Conservation (phyloP, 2,888 invertebrate genomes). For the Agonopterix alstromeriana region DNA sequence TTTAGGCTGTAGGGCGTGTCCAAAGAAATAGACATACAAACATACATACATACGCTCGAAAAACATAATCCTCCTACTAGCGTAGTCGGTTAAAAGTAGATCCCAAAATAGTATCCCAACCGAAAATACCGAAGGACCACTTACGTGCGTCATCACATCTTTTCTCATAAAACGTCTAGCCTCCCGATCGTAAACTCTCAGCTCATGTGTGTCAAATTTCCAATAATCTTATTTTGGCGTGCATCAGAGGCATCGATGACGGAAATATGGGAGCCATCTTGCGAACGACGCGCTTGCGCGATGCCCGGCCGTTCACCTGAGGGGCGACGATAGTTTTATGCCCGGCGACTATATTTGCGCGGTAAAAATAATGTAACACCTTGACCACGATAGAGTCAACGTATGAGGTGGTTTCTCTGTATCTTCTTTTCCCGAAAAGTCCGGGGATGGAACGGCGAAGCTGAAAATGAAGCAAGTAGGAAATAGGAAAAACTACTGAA, state of each 20-base stretch:
- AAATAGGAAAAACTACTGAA: no score
- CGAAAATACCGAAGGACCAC: constrained; percentile 53
- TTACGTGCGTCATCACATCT: constrained; percentile 63
- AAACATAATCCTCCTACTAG: no score
- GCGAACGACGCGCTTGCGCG: constrained; percentile 43
- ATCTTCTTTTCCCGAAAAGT: no score
- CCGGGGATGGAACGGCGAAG: no score
- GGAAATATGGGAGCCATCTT: constrained; percentile 69
- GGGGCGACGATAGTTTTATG: constrained; percentile 65
- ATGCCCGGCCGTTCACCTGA: constrained; percentile 69
- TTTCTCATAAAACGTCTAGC: constrained; percentile 45
- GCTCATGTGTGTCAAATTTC: constrained; percentile 69
- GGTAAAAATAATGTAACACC: constrained; percentile 62
- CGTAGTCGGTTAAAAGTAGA: not conserved
- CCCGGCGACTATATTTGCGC: constrained; percentile 47
- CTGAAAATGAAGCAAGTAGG: no score
- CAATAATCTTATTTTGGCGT: constrained; percentile 75
- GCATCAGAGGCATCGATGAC: constrained; percentile 68
- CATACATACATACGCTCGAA: no score
- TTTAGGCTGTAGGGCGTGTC: no score
- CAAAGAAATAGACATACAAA: no score
- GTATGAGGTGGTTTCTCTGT: not conserved
- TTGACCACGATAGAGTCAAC: constrained; percentile 38
- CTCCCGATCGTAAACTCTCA: constrained; percentile 50
- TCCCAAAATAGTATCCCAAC: constrained; percentile 36